Conservation (phyloP, 2,888 invertebrate genomes). For the Scrobipalpa atriplicella region DNA sequence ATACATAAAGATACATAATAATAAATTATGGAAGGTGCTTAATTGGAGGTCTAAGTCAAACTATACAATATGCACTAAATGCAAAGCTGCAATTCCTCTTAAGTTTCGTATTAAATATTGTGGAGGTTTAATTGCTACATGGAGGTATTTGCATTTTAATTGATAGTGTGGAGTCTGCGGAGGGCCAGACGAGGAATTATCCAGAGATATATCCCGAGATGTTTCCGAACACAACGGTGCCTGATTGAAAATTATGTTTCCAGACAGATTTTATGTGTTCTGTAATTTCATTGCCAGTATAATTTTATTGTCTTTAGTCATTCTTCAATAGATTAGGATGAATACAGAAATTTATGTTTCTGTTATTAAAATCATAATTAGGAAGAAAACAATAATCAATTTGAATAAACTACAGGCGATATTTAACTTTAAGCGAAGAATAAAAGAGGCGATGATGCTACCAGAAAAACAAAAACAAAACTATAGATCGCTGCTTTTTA, state of each 20-base stretch:
- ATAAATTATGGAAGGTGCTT: too few species aligned
- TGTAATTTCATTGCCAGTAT: neutral
- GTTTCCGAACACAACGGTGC: neutral
- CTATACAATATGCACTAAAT: neutral
- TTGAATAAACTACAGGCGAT: too few species aligned
- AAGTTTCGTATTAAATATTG: constrained; percentile 16
- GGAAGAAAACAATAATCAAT: too few species aligned
- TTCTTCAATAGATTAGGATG: too few species aligned
- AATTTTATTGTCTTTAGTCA: neutral
- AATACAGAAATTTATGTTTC: too few species aligned
- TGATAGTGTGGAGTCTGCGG: neutral
- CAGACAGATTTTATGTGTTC: neutral
- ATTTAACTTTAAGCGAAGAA: too few species aligned
- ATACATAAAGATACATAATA: too few species aligned
- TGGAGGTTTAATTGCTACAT: constrained; percentile 37
- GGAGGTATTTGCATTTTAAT: constrained; percentile 37
- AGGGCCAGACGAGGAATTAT: neutral
- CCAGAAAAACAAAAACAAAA: neutral
- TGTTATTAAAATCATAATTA: too few species aligned
- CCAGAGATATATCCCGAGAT: neutral
- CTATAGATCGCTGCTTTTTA: neutral
- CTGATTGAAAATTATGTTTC: constrained; percentile 9
- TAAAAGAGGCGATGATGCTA: too few species aligned
- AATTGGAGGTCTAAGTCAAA: neutral
- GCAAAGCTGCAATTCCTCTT: neutral